Base-by-base conservation (phyloP, 2,888 invertebrate species). In the Acanthacorydalis orientalis region DNA sequence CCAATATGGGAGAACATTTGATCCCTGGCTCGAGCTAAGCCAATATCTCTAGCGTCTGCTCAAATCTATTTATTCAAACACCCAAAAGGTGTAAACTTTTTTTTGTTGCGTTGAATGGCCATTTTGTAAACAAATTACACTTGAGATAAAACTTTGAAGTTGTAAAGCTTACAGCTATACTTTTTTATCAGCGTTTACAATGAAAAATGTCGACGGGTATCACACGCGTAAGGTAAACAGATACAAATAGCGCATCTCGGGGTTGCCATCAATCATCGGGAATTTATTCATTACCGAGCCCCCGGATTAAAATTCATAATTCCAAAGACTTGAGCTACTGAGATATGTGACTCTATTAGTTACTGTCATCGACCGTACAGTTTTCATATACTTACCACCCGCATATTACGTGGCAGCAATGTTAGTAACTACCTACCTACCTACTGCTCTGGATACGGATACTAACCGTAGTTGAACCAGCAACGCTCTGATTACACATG, bases 101-200 rank as follows among this genome's bases (percentile, higher is more conserved):
- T 61, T 58, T 57, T 57, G 55, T 48, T 42, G 57, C 40, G n/a
- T 44, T 42, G 57, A 60, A 60, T 57, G 61, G 60, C 61, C 62
- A 62, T 64, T 65, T 62, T 61, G 63, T 64, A 65, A 64, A 64
- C 65, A 64, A 65, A 65, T 65, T 65, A 64, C 62, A 55, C 57
- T 59, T 57, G 59, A 63, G 64, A 65, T 64, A 64, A 64, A 65
- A 64, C 60, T 64, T 64, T 63, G 60, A 61, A 60, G 60, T 42
- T 42, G n/a, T 9, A 61, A 23, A 23, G 23, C 23, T 23, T 23
- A 23, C 23, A 23, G 23, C 23, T 23, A 23, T 23, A 23, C 23
- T 23, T 23, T 23, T 23, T 23, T 23, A 23, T 23, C 23, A 23
- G 23, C 23, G 23, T 23, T 23, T 6, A 23, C 23, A 23, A 23